phyloP scores from a whole-genome alignment of 1,140 invertebrate genomes.

The Drosophila virilis region DNA sequence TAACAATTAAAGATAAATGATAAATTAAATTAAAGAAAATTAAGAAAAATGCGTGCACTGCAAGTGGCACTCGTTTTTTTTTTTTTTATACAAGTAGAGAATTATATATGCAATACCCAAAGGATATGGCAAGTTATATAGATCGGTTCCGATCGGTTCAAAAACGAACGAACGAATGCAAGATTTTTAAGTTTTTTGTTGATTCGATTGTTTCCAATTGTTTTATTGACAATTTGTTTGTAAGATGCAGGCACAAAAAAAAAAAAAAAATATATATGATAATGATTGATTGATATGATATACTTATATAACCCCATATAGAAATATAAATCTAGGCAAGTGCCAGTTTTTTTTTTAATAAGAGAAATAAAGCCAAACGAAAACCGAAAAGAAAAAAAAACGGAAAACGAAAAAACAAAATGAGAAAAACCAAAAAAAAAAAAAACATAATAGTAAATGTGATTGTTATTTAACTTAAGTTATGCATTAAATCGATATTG shows the following conservation, averaged over 20 bases:
- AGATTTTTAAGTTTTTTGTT: slow-evolving; percentile 59
- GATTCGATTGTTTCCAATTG: slow-evolving; percentile 72
- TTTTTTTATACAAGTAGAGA: slow-evolving; percentile 67
- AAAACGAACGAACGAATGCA: slow-evolving; percentile 9
- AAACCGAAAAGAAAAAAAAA: slow-evolving; percentile 2
- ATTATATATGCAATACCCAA: slow-evolving; percentile 61
- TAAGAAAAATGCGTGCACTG: slow-evolving; percentile 53
- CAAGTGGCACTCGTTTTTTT: slow-evolving; percentile 63
- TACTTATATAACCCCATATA: slow-evolving; percentile 44
- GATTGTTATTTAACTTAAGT: slow-evolving; percentile 83
- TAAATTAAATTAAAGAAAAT: slow-evolving; percentile 15
- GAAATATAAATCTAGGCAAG: slow-evolving; percentile 38
- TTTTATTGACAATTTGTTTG: slow-evolving; percentile 77
- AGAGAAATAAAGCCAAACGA: slow-evolving; percentile 25
- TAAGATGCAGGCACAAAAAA: slow-evolving; percentile 1
- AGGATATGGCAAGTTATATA: slow-evolving; percentile 56
- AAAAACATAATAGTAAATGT: slow-evolving; percentile 78
- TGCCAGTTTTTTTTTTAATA: slow-evolving; percentile 57
- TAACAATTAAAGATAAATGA: slow-evolving; percentile 19
- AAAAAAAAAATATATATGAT: slow-evolving; percentile 31
- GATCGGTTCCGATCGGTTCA: slow-evolving; percentile 24
- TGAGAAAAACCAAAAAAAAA: too few species aligned
- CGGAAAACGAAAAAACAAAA: slow-evolving; percentile 2
- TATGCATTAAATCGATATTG: slow-evolving; percentile 64
- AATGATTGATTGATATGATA: slow-evolving; percentile 21